phyloP scores from a whole-genome alignment of 2,888 invertebrate species.

The Podotricha telesiphe region DNA sequence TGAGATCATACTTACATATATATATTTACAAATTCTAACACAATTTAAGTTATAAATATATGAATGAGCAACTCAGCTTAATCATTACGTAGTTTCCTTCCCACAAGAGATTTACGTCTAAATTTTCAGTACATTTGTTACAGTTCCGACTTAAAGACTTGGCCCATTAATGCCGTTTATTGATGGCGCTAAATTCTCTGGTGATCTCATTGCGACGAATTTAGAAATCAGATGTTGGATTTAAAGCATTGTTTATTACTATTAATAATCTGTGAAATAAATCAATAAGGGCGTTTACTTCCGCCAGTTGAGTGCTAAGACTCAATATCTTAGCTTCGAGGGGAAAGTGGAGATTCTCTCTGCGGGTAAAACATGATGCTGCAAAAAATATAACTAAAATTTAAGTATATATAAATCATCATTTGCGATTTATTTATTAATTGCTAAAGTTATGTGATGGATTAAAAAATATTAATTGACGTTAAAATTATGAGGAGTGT shows the following conservation, averaged over 20 bases:
- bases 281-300: background rate
- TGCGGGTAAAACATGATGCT: too few species aligned
- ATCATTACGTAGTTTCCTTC: conserved; percentile 19
- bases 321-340: too few species aligned
- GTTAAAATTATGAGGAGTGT: background rate
- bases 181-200: conserved; percentile 43
- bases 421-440: background rate
- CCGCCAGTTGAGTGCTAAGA: too few species aligned
- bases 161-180: conserved; percentile 40
- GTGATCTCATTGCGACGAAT: conserved; percentile 63
- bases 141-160: conserved; percentile 35
- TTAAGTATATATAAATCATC: background rate
- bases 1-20: conserved; percentile 4
- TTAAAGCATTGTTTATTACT: conserved; percentile 48
- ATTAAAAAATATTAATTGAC: conserved; percentile 3
- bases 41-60: conserved; percentile 1
- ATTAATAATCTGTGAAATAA: conserved; percentile 18
- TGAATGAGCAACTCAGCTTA: background rate
- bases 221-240: conserved; percentile 62
- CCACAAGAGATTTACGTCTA: conserved; percentile 36
- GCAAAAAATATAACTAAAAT: background rate
- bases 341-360: too few species aligned
- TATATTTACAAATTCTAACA: background rate
- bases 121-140: conserved; percentile 39
- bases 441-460: conserved; percentile 6